Percentiles rank a stretch among this genome's conserved stretches.
Conservation (phyloP, 2,888 invertebrate genomes). For the Drosophila sordidula region DNA sequence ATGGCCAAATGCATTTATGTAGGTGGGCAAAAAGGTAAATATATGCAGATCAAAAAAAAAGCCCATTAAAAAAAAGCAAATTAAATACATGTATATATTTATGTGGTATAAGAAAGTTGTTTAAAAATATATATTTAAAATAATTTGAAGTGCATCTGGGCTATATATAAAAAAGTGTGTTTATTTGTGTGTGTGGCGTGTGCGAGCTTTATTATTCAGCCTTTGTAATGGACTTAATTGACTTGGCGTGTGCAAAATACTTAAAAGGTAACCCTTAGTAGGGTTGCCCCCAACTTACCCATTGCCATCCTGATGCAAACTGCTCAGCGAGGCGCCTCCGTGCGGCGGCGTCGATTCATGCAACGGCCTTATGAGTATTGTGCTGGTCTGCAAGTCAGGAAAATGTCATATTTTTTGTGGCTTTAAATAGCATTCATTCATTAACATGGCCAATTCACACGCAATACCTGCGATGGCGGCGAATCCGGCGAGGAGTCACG, state of each 20-base stretch:
- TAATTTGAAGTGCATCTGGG: slow-evolving; percentile 4
- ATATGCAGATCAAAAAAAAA: background rate
- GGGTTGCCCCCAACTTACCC: slow-evolving; percentile 55
- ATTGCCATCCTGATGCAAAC: slow-evolving; percentile 79
- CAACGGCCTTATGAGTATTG: slow-evolving; percentile 84
- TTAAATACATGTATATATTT: background rate
- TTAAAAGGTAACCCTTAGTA: slow-evolving; percentile 18
- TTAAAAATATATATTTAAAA: background rate
- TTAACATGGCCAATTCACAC: slow-evolving; percentile 1
- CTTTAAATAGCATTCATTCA: background rate
- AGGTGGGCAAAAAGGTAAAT: background rate
- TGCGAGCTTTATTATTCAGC: slow-evolving; percentile 14
- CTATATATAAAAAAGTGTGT: slow-evolving; percentile 19
- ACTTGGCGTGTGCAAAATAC: slow-evolving; percentile 54
- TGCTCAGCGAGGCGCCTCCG: slow-evolving; percentile 82
- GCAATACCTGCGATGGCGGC: slow-evolving; percentile 84
- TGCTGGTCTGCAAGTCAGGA: slow-evolving; percentile 80
- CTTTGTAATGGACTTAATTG: slow-evolving; percentile 18
- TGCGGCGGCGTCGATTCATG: slow-evolving; percentile 84
- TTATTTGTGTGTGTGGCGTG: slow-evolving; percentile 5
- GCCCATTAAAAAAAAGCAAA: slow-evolving; percentile 9
- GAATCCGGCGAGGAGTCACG: slow-evolving; percentile 85
- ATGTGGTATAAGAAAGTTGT: background rate
- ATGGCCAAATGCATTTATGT: slow-evolving; percentile 10
- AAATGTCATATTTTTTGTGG: background rate